Evolutionary conservation across 2,797 vertebrate genomes (phyloP).

Genomic region (Brotogeris chrysoptera): DNA sequence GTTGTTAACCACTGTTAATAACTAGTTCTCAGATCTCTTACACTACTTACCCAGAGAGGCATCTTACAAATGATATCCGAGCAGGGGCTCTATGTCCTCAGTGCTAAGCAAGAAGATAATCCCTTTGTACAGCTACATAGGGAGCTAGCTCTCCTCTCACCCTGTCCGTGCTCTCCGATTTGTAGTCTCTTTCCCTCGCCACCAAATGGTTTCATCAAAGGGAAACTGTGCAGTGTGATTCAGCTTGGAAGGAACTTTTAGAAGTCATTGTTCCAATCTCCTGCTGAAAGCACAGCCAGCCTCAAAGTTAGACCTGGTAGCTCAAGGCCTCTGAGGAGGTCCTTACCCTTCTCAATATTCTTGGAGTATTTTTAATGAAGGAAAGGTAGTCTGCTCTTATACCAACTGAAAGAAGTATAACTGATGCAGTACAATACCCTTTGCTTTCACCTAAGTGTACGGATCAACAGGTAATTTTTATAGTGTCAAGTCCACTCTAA

Average conservation of each 20-base stretch:
- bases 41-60: neutral
- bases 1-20: neutral
- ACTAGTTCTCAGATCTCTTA: neutral
- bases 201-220: neutral
- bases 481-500: neutral
- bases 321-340: neutral
- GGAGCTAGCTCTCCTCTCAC: neutral
- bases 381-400: neutral
- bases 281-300: neutral
- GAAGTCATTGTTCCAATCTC: neutral
- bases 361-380: neutral
- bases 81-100: neutral
- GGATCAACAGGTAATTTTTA: neutral
- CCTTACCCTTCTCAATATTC: neutral
- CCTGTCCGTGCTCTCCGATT: neutral
- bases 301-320: neutral
- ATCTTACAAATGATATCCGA: neutral
- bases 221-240: neutral
- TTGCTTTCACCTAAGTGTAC: neutral
- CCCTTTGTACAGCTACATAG: neutral
- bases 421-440: neutral
- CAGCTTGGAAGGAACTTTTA: neutral
- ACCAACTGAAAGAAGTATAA: neutral
- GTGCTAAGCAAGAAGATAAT: neutral
- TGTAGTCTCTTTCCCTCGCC: neutral